Conservation (phyloP, 1,140 invertebrate genomes). For the Samia ricini region DNA sequence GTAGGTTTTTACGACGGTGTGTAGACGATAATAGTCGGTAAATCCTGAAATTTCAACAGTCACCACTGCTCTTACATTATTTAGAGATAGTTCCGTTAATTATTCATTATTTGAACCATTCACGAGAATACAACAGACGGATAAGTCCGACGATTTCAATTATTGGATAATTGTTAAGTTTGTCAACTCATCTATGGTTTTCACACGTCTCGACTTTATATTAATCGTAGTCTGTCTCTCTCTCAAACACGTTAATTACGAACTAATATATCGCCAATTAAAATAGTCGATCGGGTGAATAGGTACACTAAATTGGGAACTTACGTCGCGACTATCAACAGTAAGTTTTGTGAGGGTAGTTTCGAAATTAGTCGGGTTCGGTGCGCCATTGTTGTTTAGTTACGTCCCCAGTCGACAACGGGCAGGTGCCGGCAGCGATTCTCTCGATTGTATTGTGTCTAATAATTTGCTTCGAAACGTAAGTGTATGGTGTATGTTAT, state of each 20-base stretch:
- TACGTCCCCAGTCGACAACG: neutral
- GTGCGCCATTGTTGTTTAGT: conserved; percentile 9
- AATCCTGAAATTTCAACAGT: too few relatives aligned
- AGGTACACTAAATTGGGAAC: conserved; percentile 43
- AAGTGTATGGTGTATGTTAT: neutral
- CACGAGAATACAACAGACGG: too few relatives aligned
- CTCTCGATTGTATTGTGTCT: neutral
- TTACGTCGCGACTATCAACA: conserved; percentile 24
- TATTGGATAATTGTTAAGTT: too few relatives aligned
- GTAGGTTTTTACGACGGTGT: too few relatives aligned
- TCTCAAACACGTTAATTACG: conserved; percentile 71
- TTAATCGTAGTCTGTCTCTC: too few relatives aligned
- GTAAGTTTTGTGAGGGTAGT: conserved; percentile 12
- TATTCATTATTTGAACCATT: too few relatives aligned
- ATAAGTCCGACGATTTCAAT: too few relatives aligned
- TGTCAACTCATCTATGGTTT: too few relatives aligned
- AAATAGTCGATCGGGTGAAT: conserved; percentile 59
- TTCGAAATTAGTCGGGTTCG: conserved; percentile 10
- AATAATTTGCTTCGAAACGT: neutral
- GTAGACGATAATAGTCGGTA: too few relatives aligned
- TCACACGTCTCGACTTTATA: too few relatives aligned
- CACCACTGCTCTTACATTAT: too few relatives aligned
- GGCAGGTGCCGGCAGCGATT: neutral
- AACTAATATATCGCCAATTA: conserved; percentile 74
- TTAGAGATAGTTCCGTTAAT: too few relatives aligned